These are phyloP conservation scores for Planococcus citri DNA, from an alignment of 1,140 invertebrate genomes.

Conservation along the genomic window DNA sequence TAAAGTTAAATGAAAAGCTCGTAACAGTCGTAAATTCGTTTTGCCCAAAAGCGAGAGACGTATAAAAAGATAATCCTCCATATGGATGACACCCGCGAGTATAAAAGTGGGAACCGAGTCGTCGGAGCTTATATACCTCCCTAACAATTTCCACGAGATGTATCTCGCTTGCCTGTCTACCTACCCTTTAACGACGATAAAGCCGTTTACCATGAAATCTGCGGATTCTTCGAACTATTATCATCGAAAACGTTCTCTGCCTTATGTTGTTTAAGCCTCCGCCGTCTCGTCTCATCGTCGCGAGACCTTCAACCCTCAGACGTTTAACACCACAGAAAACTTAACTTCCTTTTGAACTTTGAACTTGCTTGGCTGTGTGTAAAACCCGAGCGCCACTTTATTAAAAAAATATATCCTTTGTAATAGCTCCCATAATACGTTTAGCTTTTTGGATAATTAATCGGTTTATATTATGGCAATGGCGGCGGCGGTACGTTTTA, in stretches of 20 bases:
- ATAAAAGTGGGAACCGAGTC: background rate
- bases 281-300: no score
- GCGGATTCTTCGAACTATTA: slow-evolving; percentile 15
- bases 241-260: background rate
- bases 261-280: slow-evolving; percentile 9
- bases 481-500: background rate
- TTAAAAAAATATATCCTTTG: slow-evolving; percentile 6
- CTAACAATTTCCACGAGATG: background rate
- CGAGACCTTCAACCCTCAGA: slow-evolving; percentile 10
- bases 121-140: background rate
- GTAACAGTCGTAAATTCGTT: slow-evolving; percentile 14
- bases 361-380: no score
- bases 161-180: background rate
- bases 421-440: background rate
- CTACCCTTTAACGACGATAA: slow-evolving; percentile 12
- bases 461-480: background rate
- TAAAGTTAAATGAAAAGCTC: slow-evolving; percentile 20
- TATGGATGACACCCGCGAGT: slow-evolving; percentile 18
- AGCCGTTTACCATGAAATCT: slow-evolving; percentile 11
- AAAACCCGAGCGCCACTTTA: background rate
- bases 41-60: slow-evolving; percentile 1
- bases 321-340: background rate
- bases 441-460: background rate
- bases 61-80: slow-evolving; percentile 1
- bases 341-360: background rate